Percentiles rank a stretch among this genome's conserved stretches.
Evolutionary conservation across 2,113 vertebrate genomes (phyloP).

Genomic region (Sander lucioperca): DNA sequence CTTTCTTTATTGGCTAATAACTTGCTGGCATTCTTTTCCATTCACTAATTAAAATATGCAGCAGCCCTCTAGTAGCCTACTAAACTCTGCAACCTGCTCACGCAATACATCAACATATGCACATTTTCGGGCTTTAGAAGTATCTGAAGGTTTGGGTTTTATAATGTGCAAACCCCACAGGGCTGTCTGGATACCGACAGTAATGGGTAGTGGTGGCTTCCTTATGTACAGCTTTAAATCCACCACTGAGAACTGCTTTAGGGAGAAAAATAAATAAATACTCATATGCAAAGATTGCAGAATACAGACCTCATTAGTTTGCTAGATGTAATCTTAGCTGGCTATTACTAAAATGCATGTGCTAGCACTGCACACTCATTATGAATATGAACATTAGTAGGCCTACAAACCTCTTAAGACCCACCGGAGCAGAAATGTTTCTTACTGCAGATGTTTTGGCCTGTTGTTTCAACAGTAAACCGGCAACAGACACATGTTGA

Average conservation of each 20-base stretch:
- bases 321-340: conserved; percentile 54
- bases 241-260: conserved; percentile 23
- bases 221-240: conserved; percentile 24
- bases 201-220: conserved; percentile 3
- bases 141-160: background rate
- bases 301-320: conserved; percentile 59
- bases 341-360: conserved; percentile 42
- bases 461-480: conserved; percentile 15
- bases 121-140: conserved; percentile 11
- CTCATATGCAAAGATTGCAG: conserved; percentile 57
- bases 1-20: conserved; percentile 59
- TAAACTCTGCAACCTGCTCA: conserved; percentile 5
- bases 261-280: conserved; percentile 6
- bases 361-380: conserved; percentile 44
- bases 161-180: background rate
- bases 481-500: background rate
- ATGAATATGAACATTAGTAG: conserved; percentile 24
- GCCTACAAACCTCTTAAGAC: conserved; percentile 29
- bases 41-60: conserved; percentile 41
- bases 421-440: conserved; percentile 13
- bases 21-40: conserved; percentile 25
- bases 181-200: conserved; percentile 17
- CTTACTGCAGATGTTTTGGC: conserved; percentile 34
- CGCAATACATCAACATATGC: background rate
- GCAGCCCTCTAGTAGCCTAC: background rate